Conservation (phyloP, 2,113 vertebrate genomes). For the Antechinus stuartii region DNA sequence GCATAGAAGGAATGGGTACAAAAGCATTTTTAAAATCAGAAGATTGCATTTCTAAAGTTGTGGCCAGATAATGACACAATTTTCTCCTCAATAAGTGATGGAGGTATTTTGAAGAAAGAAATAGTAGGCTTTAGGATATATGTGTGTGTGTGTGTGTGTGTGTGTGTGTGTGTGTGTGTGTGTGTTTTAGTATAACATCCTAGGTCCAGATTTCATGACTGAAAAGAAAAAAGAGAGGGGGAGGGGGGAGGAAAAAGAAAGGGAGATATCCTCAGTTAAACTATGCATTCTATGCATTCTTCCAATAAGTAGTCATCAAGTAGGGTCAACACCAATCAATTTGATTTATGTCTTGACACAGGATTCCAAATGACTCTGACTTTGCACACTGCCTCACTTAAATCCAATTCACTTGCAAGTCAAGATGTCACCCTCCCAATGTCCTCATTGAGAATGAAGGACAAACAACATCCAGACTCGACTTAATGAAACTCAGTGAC, state of each 20-base stretch:
- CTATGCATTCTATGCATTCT: background rate
- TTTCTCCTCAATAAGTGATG: slow-evolving; percentile 7
- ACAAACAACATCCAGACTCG: too few species aligned
- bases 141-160: too few species aligned
- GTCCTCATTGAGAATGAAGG: too few species aligned
- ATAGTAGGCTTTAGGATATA: background rate
- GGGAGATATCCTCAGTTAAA: background rate
- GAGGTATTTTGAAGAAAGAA: background rate
- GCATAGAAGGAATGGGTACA: slow-evolving; percentile 35
- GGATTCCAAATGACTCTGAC: background rate
- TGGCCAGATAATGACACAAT: background rate
- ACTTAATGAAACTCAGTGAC: too few species aligned
- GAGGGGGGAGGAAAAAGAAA: too few species aligned
- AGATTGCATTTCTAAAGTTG: slow-evolving; percentile 31
- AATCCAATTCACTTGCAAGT: too few species aligned
- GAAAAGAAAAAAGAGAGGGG: background rate
- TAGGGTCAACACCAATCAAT: too few species aligned
- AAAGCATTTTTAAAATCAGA: slow-evolving; percentile 17
- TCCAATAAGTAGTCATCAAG: background rate
- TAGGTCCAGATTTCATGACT: background rate
- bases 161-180: too few species aligned
- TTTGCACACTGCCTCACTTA: too few species aligned
- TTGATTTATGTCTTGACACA: background rate
- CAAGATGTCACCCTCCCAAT: too few species aligned
- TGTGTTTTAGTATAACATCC: background rate